Conservation (phyloP, 2,113 vertebrate genomes). For the Sorex fumeus region DNA sequence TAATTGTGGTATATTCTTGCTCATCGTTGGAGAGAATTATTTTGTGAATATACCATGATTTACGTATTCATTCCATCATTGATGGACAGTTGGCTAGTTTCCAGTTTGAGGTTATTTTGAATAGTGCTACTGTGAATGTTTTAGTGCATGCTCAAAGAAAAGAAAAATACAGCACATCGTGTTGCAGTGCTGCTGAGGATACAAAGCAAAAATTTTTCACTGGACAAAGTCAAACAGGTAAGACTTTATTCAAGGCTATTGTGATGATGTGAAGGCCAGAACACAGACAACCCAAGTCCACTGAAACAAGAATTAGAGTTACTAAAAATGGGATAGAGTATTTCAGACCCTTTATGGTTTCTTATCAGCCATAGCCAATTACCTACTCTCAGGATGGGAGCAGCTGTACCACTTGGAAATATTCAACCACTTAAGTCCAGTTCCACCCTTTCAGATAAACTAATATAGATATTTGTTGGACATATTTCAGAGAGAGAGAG, state of each 20-base stretch:
- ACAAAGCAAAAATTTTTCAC: not conserved
- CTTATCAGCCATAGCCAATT: not conserved
- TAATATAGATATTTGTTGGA: not conserved
- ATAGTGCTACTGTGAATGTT: not conserved
- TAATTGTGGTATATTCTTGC: not conserved
- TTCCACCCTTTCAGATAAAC: not conserved
- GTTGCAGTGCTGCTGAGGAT: constrained; percentile 2
- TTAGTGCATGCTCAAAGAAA: not conserved
- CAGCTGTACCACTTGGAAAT: not conserved
- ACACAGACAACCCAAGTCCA: not conserved
- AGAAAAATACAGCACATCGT: not conserved
- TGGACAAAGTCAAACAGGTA: not conserved
- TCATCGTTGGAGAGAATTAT: not conserved
- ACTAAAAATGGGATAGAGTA: not conserved
- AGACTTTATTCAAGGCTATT: not conserved
- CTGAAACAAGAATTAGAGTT: not conserved
- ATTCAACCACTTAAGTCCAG: not conserved
- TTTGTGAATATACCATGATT: constrained; percentile 12
- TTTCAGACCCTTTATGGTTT: not conserved
- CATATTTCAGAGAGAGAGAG: not conserved
- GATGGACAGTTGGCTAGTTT: constrained; percentile 16
- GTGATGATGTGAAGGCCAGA: not conserved
- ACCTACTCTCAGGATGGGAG: not conserved
- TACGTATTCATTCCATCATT: constrained; percentile 14
- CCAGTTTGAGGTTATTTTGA: not conserved